Conservation (phyloP, 2,888 invertebrate genomes). For the Nowickia ferox region DNA sequence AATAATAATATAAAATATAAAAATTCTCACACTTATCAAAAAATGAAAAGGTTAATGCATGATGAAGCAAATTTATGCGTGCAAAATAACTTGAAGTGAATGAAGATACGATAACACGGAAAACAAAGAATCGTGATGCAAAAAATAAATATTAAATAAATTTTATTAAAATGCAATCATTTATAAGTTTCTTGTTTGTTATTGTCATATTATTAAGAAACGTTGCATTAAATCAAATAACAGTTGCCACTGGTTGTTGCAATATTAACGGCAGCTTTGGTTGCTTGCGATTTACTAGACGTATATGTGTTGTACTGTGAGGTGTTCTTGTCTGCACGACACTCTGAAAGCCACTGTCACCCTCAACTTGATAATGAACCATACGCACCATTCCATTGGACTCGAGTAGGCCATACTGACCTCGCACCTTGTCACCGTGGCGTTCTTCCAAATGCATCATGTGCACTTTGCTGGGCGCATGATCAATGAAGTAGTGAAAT, state of each 20-base stretch:
- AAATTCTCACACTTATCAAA: slow-evolving; percentile 62
- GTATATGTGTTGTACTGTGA: slow-evolving; percentile 78
- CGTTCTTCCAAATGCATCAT: slow-evolving; percentile 80
- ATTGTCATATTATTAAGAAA: not conserved
- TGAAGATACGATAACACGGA: not conserved
- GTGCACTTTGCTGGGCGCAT: slow-evolving; percentile 77
- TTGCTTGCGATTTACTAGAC: slow-evolving; percentile 75
- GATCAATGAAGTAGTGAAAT: slow-evolving; percentile 79
- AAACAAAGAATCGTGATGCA: slow-evolving; percentile 20
- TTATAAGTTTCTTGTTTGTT: not conserved
- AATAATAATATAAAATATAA: slow-evolving; percentile 1
- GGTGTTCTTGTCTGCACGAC: slow-evolving; percentile 79
- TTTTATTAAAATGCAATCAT: not conserved
- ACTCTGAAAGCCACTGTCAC: slow-evolving; percentile 77
- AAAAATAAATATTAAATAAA: slow-evolving; percentile 22
- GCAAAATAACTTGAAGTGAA: not conserved
- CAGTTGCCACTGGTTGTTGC: slow-evolving; percentile 78
- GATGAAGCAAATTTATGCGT: slow-evolving; percentile 16
- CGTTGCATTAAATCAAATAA: slow-evolving; percentile 69
- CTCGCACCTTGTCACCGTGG: slow-evolving; percentile 77
- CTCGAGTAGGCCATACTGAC: slow-evolving; percentile 80
- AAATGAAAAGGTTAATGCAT: slow-evolving; percentile 41
- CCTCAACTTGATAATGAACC: slow-evolving; percentile 80
- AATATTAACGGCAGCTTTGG: slow-evolving; percentile 76
- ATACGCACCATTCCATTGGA: slow-evolving; percentile 79